Percentiles rank a stretch among this genome's conserved stretches.
Evolutionary conservation across 2,113 vertebrate species (phyloP).

Genomic region (Sciurus niger): DNA sequence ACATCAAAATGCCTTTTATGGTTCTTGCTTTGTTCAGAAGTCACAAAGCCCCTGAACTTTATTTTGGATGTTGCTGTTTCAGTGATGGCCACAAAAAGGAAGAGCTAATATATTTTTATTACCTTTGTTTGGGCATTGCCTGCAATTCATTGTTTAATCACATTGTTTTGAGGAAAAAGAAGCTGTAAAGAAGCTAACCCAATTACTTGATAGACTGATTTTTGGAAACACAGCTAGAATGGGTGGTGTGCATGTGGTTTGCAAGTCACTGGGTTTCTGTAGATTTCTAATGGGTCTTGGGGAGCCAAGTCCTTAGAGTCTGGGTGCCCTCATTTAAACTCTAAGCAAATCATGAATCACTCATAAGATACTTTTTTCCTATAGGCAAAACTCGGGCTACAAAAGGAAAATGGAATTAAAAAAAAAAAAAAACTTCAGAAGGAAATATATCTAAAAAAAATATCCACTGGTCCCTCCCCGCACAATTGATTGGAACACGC

Average conservation of each 20-base stretch:
- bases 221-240: background rate
- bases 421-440: background rate
- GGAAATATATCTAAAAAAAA: conserved; percentile 80
- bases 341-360: background rate
- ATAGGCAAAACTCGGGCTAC: background rate
- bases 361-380: conserved; percentile 9
- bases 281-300: background rate
- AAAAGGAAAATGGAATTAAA: conserved; percentile 50
- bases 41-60: no score
- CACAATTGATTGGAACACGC: conserved; percentile 71
- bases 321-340: background rate
- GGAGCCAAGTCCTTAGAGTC: background rate
- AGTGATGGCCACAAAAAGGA: no score
- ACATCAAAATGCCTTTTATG: no score
- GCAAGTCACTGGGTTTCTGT: background rate
- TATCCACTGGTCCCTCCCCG: background rate
- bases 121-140: background rate
- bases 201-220: background rate
- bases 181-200: background rate
- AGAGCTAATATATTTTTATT: background rate
- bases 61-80: no score
- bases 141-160: background rate
- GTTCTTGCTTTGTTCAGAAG: no score
- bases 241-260: no score
- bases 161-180: conserved; percentile 28